Conservation (phyloP, 2,888 invertebrate genomes). For the Leptinotarsa haldemani region DNA sequence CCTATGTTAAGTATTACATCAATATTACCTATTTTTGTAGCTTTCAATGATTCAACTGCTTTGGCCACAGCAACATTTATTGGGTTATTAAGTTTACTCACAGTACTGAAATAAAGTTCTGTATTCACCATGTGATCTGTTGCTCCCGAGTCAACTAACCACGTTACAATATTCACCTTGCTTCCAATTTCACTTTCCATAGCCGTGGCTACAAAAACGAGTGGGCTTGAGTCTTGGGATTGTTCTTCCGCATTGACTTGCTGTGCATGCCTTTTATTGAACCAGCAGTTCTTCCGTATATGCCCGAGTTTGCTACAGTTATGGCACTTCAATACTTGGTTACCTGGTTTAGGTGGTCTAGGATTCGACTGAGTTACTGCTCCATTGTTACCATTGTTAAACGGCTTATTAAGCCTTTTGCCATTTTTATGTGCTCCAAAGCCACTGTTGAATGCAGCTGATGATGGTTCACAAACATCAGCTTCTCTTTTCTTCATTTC, state of each 20-base stretch:
- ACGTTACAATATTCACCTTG: not conserved
- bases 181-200: conserved; percentile 1
- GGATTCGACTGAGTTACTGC: not conserved
- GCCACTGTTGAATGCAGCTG: not conserved
- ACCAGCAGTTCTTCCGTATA: not conserved
- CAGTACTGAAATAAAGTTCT: not conserved
- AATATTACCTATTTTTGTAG: conserved; percentile 14
- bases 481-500: not conserved
- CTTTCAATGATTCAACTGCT: conserved; percentile 7
- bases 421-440: not conserved
- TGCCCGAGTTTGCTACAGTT: not conserved
- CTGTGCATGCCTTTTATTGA: not conserved
- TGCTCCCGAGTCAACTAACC: conserved; percentile 3
- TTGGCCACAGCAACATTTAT: conserved; percentile 15
- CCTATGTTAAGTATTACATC: not conserved
- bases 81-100: not conserved
- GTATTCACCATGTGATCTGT: not conserved
- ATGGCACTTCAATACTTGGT: conserved; percentile 1
- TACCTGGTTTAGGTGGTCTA: not conserved
- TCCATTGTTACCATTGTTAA: not conserved
- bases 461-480: not conserved
- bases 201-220: not conserved
- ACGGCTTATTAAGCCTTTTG: not conserved
- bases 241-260: not conserved
- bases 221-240: not conserved